These are phyloP conservation scores for Morinoia aosen DNA, from an alignment of 2,888 invertebrate genomes.

Conservation along the genomic window DNA sequence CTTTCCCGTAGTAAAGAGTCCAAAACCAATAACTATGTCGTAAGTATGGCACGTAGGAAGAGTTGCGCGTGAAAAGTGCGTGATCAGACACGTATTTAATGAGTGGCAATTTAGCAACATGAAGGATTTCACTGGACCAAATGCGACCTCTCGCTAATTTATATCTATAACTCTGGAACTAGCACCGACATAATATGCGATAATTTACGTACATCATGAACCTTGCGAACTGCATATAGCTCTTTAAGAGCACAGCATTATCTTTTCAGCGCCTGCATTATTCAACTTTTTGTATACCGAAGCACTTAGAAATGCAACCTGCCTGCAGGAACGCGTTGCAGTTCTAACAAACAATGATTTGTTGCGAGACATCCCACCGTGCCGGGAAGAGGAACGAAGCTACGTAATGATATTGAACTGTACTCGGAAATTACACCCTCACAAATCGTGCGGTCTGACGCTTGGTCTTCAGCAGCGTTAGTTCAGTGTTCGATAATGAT, in stretches of 20 bases:
- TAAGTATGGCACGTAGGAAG: not conserved
- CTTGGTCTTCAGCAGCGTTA: conserved; percentile 4
- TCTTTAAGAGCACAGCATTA: not conserved
- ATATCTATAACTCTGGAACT: not conserved
- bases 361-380: not conserved
- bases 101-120: not conserved
- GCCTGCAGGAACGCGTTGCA: not conserved
- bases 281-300: not conserved
- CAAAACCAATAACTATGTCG: not conserved
- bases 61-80: not conserved
- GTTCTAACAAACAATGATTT: not conserved
- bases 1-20: not conserved
- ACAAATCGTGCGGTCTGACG: not conserved
- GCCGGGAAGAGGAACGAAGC: not conserved
- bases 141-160: not conserved
- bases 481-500: not conserved
- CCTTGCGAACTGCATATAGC: not conserved
- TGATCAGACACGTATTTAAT: not conserved
- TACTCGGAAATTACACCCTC: not conserved
- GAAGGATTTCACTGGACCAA: not conserved
- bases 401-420: conserved; percentile 2
- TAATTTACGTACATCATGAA: not conserved
- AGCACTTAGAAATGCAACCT: not conserved
- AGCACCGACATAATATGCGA: not conserved
- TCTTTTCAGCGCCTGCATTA: not conserved